Conservation (phyloP, 2,113 vertebrate species). For the Notarius quadriscutis region DNA sequence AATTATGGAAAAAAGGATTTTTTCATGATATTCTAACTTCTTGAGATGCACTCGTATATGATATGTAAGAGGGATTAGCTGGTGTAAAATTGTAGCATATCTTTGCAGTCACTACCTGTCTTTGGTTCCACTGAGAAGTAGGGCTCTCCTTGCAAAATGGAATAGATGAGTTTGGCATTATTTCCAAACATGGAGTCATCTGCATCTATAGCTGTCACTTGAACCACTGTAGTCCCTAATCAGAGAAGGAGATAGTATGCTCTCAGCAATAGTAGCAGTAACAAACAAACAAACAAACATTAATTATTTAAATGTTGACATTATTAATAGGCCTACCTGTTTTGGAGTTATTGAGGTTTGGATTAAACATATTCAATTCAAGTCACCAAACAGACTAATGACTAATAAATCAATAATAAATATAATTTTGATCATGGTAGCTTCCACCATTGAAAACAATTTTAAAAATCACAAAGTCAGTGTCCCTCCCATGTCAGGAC, state of each 20-base stretch:
- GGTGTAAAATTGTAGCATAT: neutral
- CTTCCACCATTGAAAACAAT: no score
- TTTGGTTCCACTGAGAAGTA: slow-evolving; percentile 96
- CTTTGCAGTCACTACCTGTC: slow-evolving; percentile 77
- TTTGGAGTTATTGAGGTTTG: neutral
- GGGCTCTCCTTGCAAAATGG: slow-evolving; percentile 86
- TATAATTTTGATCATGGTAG: no score
- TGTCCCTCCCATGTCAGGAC: no score
- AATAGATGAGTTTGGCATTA: slow-evolving; percentile 88
- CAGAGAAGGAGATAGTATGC: slow-evolving; percentile 40
- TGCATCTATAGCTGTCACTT: slow-evolving; percentile 90
- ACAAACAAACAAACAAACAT: slow-evolving; percentile 40
- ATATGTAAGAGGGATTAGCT: neutral
- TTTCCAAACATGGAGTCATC: slow-evolving; percentile 85
- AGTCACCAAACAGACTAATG: neutral
- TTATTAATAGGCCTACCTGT: neutral
- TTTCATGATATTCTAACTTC: no score
- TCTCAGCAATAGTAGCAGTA: slow-evolving; percentile 35
- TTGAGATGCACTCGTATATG: neutral
- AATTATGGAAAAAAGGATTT: no score
- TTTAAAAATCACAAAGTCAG: no score
- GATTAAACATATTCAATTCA: neutral
- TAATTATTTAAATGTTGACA: neutral
- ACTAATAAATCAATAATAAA: no score
- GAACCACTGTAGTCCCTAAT: slow-evolving; percentile 86